Conservation (phyloP, 2,113 vertebrate genomes). For the Caranx melampygus region DNA sequence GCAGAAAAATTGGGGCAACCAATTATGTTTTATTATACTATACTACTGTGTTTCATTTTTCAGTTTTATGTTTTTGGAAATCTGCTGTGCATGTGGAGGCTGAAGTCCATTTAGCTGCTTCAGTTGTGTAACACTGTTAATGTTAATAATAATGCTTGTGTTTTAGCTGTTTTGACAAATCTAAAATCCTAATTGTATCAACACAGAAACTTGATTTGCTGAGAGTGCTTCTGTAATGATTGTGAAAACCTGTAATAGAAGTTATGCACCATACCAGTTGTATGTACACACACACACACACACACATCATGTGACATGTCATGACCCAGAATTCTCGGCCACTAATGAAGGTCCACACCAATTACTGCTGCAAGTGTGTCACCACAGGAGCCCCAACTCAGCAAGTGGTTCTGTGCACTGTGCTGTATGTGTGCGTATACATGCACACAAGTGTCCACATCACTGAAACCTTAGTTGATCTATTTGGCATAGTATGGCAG, state of each 20-base stretch:
- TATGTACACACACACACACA: slow-evolving; percentile 24
- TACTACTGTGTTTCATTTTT: background rate
- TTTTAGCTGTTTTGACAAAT: background rate
- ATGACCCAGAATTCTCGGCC: slow-evolving; percentile 31
- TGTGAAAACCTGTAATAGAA: background rate
- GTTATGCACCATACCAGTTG: background rate
- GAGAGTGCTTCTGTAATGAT: background rate
- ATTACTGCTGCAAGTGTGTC: slow-evolving; percentile 36
- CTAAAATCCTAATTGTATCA: no score
- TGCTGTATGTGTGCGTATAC: background rate
- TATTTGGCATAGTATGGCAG: background rate
- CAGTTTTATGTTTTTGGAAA: background rate
- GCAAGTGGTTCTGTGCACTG: slow-evolving; percentile 4
- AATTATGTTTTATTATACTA: background rate
- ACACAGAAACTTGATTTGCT: background rate
- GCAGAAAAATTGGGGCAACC: background rate
- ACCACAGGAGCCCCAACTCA: slow-evolving; percentile 22
- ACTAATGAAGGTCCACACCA: slow-evolving; percentile 42
- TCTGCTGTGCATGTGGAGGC: background rate
- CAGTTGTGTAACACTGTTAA: background rate
- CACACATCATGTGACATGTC: slow-evolving; percentile 33
- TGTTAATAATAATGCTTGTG: background rate
- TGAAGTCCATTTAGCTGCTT: background rate
- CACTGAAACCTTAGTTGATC: background rate
- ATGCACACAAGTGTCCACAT: background rate